These are phyloP conservation scores for Hoplostethus mediterraneus DNA, from an alignment of 2,797 vertebrate genomes.

Conservation along the genomic window DNA sequence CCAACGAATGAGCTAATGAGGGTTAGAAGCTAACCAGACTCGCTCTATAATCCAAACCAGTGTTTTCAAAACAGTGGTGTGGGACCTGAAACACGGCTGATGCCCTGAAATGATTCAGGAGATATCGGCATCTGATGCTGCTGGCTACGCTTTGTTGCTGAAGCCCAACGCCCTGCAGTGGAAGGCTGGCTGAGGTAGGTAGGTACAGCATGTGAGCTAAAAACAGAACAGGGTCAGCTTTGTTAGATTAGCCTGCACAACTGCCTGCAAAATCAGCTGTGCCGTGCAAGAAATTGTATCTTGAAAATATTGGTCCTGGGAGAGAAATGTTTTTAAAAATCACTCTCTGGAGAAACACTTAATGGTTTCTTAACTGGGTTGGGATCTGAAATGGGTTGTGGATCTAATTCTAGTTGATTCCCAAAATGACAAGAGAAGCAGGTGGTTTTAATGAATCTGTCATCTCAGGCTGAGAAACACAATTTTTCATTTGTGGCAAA, in stretches of 20 bases:
- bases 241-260: slow-evolving; percentile 7
- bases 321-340: background rate
- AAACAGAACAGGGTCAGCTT: slow-evolving; percentile 1
- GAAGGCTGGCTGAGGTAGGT: background rate
- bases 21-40: slow-evolving; percentile 12
- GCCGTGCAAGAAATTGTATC: slow-evolving; percentile 4
- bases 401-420: slow-evolving; percentile 11
- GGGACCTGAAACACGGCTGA: background rate
- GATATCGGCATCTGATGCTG: background rate
- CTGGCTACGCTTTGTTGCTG: background rate
- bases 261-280: slow-evolving; percentile 18
- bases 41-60: slow-evolving; percentile 1
- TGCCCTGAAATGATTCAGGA: background rate
- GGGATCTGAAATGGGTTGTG: background rate
- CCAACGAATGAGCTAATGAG: background rate
- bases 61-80: slow-evolving; percentile 1
- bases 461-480: background rate
- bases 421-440: slow-evolving; percentile 24
- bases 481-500: slow-evolving; percentile 18
- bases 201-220: background rate
- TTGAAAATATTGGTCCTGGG: slow-evolving; percentile 11
- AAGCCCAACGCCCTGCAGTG: slow-evolving; percentile 2
- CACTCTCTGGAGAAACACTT: background rate
- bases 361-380: background rate
- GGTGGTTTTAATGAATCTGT: background rate